phyloP scores from a whole-genome alignment of 2,797 vertebrate genomes.

The Scleropages formosus region DNA sequence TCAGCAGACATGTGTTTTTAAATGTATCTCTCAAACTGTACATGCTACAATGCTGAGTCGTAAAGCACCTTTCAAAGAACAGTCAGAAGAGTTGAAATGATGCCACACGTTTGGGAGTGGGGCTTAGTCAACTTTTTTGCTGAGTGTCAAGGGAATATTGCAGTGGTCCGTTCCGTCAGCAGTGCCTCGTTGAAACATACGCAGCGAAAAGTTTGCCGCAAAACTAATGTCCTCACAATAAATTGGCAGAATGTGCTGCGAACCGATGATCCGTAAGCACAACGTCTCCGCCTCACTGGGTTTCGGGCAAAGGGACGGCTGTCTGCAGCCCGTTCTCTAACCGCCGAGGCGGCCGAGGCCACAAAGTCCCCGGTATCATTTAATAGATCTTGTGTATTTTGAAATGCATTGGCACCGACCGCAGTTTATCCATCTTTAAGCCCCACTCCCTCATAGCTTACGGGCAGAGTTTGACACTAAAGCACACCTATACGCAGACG shows the following conservation, averaged over 20 bases:
- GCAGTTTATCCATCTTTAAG: background rate
- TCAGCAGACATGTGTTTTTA: too few relatives aligned
- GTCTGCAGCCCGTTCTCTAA: background rate
- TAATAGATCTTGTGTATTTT: background rate
- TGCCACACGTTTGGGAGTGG: too few relatives aligned
- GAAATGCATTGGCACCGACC: background rate
- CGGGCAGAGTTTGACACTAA: background rate
- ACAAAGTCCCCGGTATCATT: conserved; percentile 1
- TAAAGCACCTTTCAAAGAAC: too few relatives aligned
- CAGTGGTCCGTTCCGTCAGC: too few relatives aligned
- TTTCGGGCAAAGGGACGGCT: background rate
- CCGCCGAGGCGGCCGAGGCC: background rate
- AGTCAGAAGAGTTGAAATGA: too few relatives aligned
- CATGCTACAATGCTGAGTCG: too few relatives aligned
- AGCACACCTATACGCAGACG: background rate
- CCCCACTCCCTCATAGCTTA: background rate
- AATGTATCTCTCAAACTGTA: too few relatives aligned
- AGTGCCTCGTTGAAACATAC: too few relatives aligned
- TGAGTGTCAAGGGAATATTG: too few relatives aligned
- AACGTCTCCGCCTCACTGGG: background rate
- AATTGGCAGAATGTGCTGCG: background rate
- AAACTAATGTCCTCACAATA: background rate
- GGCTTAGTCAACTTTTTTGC: too few relatives aligned
- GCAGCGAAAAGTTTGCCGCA: background rate
- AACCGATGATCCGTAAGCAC: background rate